Percentiles rank a stretch among this genome's conserved stretches.
These are phyloP conservation scores for Sericinus montela DNA, from an alignment of 2,888 invertebrate genomes.

Conservation along the genomic window DNA sequence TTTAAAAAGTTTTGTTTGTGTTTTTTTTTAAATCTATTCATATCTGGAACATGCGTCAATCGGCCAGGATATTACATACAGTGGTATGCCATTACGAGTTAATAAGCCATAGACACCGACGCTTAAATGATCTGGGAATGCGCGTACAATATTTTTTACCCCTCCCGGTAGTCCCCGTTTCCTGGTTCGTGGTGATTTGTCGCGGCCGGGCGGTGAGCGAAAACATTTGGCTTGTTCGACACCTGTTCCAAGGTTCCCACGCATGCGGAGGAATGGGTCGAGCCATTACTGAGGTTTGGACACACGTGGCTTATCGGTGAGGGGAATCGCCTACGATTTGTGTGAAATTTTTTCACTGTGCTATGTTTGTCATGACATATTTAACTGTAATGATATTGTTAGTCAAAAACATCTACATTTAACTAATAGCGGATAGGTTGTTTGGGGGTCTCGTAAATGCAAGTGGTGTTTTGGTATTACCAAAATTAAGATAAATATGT, in stretches of 20 bases:
- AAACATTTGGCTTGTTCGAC: conserved; percentile 52
- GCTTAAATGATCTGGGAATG: conserved; percentile 35
- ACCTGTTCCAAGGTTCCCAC: conserved; percentile 67
- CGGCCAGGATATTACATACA: background rate
- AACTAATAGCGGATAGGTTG: no score
- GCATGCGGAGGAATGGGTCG: conserved; percentile 21
- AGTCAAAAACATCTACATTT: no score
- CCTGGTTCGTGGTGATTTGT: conserved; percentile 63
- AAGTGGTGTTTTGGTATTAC: no score
- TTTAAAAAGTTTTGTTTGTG: no score
- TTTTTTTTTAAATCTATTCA: no score
- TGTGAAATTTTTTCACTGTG: no score
- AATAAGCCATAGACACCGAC: conserved; percentile 20
- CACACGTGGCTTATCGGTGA: conserved; percentile 3
- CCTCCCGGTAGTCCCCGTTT: conserved; percentile 37
- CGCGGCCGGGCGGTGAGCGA: conserved; percentile 33
- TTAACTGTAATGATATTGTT: no score
- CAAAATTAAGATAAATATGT: no score
- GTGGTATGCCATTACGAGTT: conserved; percentile 1
- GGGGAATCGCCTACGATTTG: background rate
- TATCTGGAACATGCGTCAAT: background rate
- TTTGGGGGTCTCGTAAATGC: no score
- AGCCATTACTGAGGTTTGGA: background rate
- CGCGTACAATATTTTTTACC: conserved; percentile 37
- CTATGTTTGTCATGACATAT: no score